Evolutionary conservation across 2,797 vertebrate species (phyloP), one percentile per base, ranked within the genome.

Genomic region (Melanotaenia pygmaea): DNA sequence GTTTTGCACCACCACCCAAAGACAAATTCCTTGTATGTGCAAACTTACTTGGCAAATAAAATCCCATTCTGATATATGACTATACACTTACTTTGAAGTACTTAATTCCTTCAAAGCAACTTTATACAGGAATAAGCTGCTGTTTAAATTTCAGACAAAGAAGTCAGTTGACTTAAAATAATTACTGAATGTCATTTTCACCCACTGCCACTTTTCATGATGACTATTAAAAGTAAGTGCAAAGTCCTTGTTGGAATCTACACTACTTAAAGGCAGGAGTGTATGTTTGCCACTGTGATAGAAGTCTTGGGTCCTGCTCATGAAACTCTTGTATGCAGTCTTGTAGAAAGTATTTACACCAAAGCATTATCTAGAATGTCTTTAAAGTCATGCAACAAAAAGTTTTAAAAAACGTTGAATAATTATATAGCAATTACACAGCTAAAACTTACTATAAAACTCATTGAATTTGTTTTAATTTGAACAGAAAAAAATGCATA

Each of bases 91-190:
- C 16, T 16, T 40, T 16, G 13, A 47, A 18, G 6, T 4, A 59
- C 3, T 56, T 12, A 5, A 62, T 32, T 34, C 32, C 4, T 22
- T 32, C 6, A 54, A 28, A 32, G 37, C 26, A 20, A 28, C 32
- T 58, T 67, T 58, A 8, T 26, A 22, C n/a, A 57, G 26, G 14
- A 2, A 20, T 10, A 20, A 73, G 64, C 40, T 69, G 32, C 34
- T 43, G 38, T 80, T 77, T 58, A 28, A 58, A 72, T 77, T 69
- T 74, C 54, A 73, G 53, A 69, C 32, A 9, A 14, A 30, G 72
- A 40, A 43, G 59, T 62, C 30, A 67, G 65, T 53, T 38, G 10
- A 14, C 18, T 45, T 12, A 16, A 37, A 43, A 35, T 74, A 77
- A 71, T 83, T 62, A 72, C 67, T 64, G 16, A 67, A 47, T 47